Base-by-base conservation (phyloP, 2,113 vertebrate species). In the Leucopsar rothschildi region DNA sequence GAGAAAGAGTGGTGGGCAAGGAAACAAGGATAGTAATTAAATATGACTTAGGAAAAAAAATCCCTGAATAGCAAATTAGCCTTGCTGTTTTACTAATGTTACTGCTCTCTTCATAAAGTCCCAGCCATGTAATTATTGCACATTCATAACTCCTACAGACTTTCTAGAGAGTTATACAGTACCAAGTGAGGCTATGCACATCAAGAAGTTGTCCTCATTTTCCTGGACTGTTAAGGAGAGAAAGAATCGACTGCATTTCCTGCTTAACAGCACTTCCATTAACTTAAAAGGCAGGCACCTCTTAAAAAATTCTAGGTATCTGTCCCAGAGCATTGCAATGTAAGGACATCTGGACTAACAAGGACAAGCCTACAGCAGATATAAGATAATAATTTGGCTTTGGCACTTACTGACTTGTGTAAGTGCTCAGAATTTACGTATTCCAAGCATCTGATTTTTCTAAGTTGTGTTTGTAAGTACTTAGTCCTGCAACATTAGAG, bases 21-120 rank as follows among this genome's bases (percentile, higher is more conserved):
- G 81, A 89, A 96, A 90, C 47, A 69, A 95, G 83, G 83, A 92
- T 83, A 76, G 92, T 90, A 96, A 96, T 97, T 96, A 97, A 88
- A 86, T 92, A 94, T 92, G 96, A 92, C 92, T 96, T 94, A 66
- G 92, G 78, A 35, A n/a, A 29, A 29, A 31, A 82, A 63, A 33
- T 52, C 71, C 44, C 72, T 94, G 88, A 94, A 94, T 85, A 82
- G 75, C 56, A 89, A 88, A 96, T 96, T 96, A 96, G 90, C 91
- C n/a, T 68, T 93, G 60, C 80, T 91, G 78, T 72, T 95, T 94
- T 94, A 68, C 79, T 82, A 29, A 90, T 81, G 68, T 55, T 90
- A 49, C 61, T 76, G 39, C 75, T 92, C 52, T 94, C 73, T 85
- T 90, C 63, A 53, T 71, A 35, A 93, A 83, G 68, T 66, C 73